These are phyloP conservation scores for Neostethus bicornis DNA, from an alignment of 2,797 vertebrate genomes.

Conservation along the genomic window DNA sequence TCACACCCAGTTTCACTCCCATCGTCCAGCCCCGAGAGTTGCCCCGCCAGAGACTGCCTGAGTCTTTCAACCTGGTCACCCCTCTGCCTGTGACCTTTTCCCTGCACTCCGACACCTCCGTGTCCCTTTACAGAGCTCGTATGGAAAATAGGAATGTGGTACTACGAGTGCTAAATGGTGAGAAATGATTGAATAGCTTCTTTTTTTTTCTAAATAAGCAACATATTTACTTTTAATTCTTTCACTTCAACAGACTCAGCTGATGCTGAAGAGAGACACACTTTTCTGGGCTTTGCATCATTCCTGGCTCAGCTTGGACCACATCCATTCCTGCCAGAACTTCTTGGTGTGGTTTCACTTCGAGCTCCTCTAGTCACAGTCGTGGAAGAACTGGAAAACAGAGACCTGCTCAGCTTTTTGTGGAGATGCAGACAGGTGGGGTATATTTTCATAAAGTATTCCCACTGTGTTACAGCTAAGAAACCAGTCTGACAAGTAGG, in stretches of 20 bases:
- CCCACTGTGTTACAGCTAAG: not conserved
- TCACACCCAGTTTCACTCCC: constrained; percentile 43
- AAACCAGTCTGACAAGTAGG: not conserved
- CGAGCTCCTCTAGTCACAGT: constrained; percentile 86
- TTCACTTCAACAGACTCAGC: constrained; percentile 71
- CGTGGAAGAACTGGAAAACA: constrained; percentile 86
- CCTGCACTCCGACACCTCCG: constrained; percentile 56
- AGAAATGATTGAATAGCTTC: not conserved
- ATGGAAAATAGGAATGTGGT: constrained; percentile 84
- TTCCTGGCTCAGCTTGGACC: constrained; percentile 87
- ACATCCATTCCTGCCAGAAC: constrained; percentile 87
- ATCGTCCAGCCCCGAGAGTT: constrained; percentile 69
- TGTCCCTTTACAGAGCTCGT: constrained; percentile 79
- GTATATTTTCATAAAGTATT: constrained; percentile 2
- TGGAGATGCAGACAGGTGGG: constrained; percentile 85
- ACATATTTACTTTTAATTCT: not conserved
- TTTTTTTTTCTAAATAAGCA: not conserved
- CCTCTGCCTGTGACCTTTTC: constrained; percentile 72
- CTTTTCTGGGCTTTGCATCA: constrained; percentile 88
- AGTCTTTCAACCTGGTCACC: constrained; percentile 80
- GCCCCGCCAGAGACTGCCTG: constrained; percentile 78
- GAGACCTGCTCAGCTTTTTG: constrained; percentile 88
- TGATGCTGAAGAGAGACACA: constrained; percentile 78
- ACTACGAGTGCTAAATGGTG: constrained; percentile 81
- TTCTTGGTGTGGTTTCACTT: constrained; percentile 88